A percentile compares a stretch with the other conserved stretches of the same genome.
Conservation (phyloP, 2,888 invertebrate genomes). For the Noctua janthe region DNA sequence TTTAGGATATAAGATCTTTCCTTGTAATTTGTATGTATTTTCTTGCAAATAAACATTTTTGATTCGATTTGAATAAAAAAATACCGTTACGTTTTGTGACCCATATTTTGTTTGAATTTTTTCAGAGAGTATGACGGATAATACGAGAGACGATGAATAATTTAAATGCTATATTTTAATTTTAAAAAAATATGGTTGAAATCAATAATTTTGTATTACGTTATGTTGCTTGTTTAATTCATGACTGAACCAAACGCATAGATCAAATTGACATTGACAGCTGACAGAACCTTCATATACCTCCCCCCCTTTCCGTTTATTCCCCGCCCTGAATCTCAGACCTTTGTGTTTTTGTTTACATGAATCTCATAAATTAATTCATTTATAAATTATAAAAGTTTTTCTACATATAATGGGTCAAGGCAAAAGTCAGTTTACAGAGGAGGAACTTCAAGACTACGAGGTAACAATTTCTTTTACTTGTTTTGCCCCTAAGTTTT, state of each 20-base stretch:
- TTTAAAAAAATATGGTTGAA: not conserved
- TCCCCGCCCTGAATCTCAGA: constrained; percentile 6
- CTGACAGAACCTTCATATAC: not conserved
- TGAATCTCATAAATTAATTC: not conserved
- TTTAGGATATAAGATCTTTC: no score
- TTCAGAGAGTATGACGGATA: constrained; percentile 41
- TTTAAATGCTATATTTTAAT: not conserved
- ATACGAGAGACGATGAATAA: constrained; percentile 27
- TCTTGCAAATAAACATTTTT: no score
- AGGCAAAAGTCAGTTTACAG: constrained; percentile 95
- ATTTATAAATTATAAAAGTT: not conserved
- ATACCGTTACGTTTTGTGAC: no score
- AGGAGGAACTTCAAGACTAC: constrained; percentile 97
- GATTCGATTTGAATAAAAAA: not conserved
- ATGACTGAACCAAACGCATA: constrained; percentile 35
- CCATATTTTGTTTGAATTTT: constrained; percentile 2
- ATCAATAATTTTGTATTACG: no score
- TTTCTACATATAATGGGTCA: constrained; percentile 92
- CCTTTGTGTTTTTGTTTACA: constrained; percentile 48
- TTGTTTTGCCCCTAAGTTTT: not conserved
- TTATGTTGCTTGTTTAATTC: not conserved
- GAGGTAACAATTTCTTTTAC: constrained; percentile 90
- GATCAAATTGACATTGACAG: constrained; percentile 33
- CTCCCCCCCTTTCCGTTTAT: no score
- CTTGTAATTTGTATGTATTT: no score